These are phyloP conservation scores for Drosophila mulleri DNA, from an alignment of 2,888 invertebrate species.

Conservation along the genomic window DNA sequence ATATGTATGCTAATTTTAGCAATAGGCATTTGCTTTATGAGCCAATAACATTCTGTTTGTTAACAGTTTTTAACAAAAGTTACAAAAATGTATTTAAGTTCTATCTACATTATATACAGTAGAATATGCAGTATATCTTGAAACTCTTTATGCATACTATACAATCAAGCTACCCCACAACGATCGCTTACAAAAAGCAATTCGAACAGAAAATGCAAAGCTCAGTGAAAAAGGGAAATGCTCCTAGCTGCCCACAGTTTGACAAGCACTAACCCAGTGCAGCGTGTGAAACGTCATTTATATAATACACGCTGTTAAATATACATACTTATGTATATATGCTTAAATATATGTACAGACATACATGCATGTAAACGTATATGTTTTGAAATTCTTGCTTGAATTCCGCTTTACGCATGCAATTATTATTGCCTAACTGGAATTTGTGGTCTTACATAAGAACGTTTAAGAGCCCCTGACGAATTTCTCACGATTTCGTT, in stretches of 20 bases:
- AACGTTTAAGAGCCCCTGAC: conserved; percentile 1
- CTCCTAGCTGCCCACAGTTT: conserved; percentile 38
- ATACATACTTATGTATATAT: too few species aligned
- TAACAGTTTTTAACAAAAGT: too few species aligned
- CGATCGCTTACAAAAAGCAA: not conserved
- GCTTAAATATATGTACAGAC: not conserved
- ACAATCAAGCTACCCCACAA: conserved; percentile 20
- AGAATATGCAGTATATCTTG: too few species aligned
- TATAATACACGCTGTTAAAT: conserved; percentile 22
- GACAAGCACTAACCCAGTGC: conserved; percentile 40
- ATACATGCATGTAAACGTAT: not conserved
- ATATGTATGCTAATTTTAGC: too few species aligned
- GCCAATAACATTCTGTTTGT: too few species aligned
- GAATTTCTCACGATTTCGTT: conserved; percentile 46
- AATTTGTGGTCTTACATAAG: conserved; percentile 34
- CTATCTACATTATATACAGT: too few species aligned
- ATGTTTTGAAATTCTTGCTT: conserved; percentile 6
- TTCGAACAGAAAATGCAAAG: conserved; percentile 6
- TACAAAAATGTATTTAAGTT: too few species aligned
- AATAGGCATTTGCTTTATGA: too few species aligned
- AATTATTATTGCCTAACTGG: conserved; percentile 23
- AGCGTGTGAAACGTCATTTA: conserved; percentile 55
- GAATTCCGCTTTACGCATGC: conserved; percentile 46
- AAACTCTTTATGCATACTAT: not conserved
- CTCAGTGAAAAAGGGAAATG: conserved; percentile 36